Conservation (phyloP, 2,888 invertebrate species). For the Spilosoma lubricipeda region DNA sequence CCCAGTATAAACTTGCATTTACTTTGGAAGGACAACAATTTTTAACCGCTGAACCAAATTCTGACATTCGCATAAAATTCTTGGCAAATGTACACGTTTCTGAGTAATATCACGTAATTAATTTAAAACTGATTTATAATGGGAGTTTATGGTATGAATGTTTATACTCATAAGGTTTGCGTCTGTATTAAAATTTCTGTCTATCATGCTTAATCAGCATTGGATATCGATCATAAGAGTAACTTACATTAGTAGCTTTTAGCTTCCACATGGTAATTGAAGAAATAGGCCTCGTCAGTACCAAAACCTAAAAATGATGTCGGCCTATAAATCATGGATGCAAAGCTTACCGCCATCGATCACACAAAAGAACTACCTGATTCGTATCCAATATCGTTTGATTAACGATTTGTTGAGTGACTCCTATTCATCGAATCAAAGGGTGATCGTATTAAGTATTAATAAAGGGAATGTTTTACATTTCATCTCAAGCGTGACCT, state of each 20-base stretch:
- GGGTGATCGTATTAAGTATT: constrained; percentile 82
- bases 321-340: constrained; percentile 76
- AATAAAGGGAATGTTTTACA: constrained; percentile 79
- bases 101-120: not conserved
- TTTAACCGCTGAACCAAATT: not conserved
- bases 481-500: constrained; percentile 67
- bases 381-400: constrained; percentile 81
- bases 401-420: constrained; percentile 86
- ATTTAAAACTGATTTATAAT: not conserved
- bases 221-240: constrained; percentile 47
- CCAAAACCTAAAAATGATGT: constrained; percentile 72
- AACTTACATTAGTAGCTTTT: constrained; percentile 65
- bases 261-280: constrained; percentile 58
- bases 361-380: constrained; percentile 84
- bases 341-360: constrained; percentile 75
- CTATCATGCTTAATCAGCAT: constrained; percentile 44
- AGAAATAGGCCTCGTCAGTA: constrained; percentile 65
- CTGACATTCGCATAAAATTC: not conserved
- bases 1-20: no score
- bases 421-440: constrained; percentile 83
- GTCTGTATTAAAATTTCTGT: constrained; percentile 21
- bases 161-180: not conserved
- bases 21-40: not conserved
- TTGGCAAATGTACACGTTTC: not conserved
- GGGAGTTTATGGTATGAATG: not conserved